These are phyloP conservation scores for Zosterops pallidus DNA, from an alignment of 2,113 vertebrate species.

Conservation along the genomic window DNA sequence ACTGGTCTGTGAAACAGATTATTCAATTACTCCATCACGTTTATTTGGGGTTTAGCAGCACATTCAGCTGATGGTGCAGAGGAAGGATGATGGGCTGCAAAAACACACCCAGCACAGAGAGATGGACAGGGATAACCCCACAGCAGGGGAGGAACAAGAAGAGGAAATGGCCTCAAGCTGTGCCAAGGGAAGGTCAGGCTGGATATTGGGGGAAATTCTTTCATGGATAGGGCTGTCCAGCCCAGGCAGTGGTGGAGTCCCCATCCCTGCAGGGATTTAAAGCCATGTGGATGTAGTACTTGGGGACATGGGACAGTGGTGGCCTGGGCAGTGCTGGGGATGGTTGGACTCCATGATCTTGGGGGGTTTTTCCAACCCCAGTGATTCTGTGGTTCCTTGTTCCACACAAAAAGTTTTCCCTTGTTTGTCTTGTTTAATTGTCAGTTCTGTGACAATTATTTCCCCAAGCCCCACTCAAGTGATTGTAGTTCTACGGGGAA, in stretches of 20 bases:
- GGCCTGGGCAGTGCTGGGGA: too few relatives aligned
- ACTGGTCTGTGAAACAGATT: background rate
- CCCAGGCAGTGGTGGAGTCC: accelerated
- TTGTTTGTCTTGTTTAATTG: background rate
- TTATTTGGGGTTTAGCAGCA: background rate
- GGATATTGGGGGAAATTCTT: background rate
- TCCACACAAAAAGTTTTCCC: background rate
- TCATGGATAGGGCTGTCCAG: background rate
- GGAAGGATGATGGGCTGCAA: background rate
- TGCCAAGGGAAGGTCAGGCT: background rate
- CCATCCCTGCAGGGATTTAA: background rate
- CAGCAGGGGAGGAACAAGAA: accelerated
- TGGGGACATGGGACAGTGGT: too few relatives aligned
- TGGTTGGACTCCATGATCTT: accelerated
- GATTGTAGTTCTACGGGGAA: background rate
- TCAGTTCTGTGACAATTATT: background rate
- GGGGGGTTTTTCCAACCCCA: background rate
- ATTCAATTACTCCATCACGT: background rate
- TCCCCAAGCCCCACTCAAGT: accelerated
- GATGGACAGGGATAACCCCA: background rate
- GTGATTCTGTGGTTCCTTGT: background rate
- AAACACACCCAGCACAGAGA: background rate
- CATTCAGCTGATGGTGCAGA: background rate
- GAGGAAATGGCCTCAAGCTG: background rate
- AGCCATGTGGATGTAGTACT: too few relatives aligned